These are phyloP conservation scores for Epizoanthus stellaris DNA, from an alignment of 92 coral and sea anemone genomes.

Conservation along the genomic window DNA sequence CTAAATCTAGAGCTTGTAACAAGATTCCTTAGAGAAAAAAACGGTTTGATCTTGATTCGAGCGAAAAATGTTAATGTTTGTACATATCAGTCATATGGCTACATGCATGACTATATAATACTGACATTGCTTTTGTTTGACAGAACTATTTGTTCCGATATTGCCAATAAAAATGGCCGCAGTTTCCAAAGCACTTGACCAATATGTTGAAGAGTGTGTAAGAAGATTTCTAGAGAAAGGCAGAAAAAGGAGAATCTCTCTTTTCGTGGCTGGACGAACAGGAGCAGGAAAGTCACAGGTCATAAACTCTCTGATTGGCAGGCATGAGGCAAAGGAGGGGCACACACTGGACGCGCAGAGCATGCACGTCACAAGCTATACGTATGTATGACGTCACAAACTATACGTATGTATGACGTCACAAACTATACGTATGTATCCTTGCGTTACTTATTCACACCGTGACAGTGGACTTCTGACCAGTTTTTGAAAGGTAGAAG, in stretches of 20 bases:
- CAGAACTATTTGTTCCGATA: no score
- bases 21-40: no score
- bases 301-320: slow-evolving; percentile 22
- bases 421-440: not conserved
- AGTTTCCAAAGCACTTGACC: not conserved
- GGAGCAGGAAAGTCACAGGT: slow-evolving; percentile 32
- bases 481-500: no score
- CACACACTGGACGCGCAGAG: slow-evolving; percentile 36
- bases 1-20: no score
- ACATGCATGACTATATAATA: no score
- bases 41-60: no score
- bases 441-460: no score
- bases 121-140: no score
- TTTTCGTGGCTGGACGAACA: slow-evolving; percentile 17
- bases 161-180: not conserved
- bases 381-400: not conserved
- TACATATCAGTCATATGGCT: no score
- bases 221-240: not conserved
- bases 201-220: not conserved
- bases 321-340: slow-evolving; percentile 20
- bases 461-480: no score
- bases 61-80: no score
- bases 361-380: not conserved
- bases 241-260: not conserved
- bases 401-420: not conserved